These are phyloP conservation scores for Oryctes rhinoceros DNA, from an alignment of 1,140 invertebrate genomes.

Conservation along the genomic window DNA sequence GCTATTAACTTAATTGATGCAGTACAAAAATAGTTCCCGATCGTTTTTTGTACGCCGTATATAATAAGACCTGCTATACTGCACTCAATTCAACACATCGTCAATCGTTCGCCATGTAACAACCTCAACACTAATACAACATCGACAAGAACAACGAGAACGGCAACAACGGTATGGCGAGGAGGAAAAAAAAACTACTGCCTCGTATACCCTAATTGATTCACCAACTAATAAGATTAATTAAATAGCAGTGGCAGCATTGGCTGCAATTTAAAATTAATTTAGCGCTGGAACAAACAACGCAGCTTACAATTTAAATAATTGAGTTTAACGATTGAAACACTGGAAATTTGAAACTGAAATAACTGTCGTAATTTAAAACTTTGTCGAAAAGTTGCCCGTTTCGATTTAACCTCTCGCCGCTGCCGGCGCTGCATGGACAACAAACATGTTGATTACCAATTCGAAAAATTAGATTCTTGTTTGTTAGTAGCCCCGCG, in stretches of 20 bases:
- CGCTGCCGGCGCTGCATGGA: neutral
- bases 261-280: constrained; percentile 36
- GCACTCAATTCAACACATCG: no score
- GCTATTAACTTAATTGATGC: constrained; percentile 10
- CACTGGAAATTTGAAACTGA: constrained; percentile 34
- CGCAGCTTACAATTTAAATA: constrained; percentile 35
- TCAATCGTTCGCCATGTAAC: neutral
- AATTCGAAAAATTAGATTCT: constrained; percentile 37
- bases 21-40: neutral
- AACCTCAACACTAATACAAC: neutral
- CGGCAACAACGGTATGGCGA: neutral
- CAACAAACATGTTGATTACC: constrained; percentile 30
- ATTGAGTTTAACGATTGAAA: constrained; percentile 24
- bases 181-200: neutral
- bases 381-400: constrained; percentile 36
- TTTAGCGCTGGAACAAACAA: constrained; percentile 28
- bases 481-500: constrained; percentile 14
- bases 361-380: constrained; percentile 38
- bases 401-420: constrained; percentile 20
- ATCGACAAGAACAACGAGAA: neutral
- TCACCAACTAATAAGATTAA: constrained; percentile 25
- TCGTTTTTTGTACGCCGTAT: neutral
- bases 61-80: neutral
- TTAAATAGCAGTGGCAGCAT: constrained; percentile 12
- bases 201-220: constrained; percentile 14